These are phyloP conservation scores for Nycteola revayana DNA, from an alignment of 2,888 invertebrate species.

Conservation along the genomic window DNA sequence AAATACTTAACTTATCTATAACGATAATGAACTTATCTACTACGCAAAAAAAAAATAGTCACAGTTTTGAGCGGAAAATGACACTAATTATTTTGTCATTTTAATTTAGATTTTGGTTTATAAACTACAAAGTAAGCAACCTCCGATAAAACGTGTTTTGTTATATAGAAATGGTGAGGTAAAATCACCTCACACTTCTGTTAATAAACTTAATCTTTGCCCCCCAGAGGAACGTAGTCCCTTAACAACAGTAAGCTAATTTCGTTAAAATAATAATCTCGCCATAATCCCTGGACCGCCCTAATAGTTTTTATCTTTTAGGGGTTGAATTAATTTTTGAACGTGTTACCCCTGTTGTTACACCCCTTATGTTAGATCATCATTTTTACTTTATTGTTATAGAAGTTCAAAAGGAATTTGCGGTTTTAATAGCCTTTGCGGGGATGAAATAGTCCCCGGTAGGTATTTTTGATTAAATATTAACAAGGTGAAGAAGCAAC, in stretches of 20 bases:
- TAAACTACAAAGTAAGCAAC: too few species aligned
- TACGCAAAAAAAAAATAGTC: too few species aligned
- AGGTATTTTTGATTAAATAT: too few species aligned
- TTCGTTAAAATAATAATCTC: constrained; percentile 80
- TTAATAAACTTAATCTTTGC: constrained; percentile 46
- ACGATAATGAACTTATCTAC: too few species aligned
- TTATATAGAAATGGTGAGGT: too few species aligned
- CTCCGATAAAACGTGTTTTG: too few species aligned
- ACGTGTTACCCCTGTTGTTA: constrained; percentile 28
- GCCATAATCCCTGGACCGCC: constrained; percentile 64
- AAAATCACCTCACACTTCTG: neutral
- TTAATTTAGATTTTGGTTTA: too few species aligned
- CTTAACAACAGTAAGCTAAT: constrained; percentile 75
- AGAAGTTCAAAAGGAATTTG: constrained; percentile 6
- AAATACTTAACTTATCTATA: too few species aligned
- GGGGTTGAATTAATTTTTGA: constrained; percentile 76
- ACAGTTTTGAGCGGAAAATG: too few species aligned
- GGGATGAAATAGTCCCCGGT: too few species aligned
- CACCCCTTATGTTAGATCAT: constrained; percentile 21
- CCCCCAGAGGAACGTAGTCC: constrained; percentile 43
- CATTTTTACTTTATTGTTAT: constrained; percentile 36
- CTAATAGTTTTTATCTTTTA: constrained; percentile 78
- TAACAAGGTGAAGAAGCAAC: too few species aligned
- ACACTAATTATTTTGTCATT: too few species aligned
- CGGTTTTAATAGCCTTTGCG: constrained; percentile 11